Conservation (phyloP, 2,888 invertebrate genomes). For the Euzophera pinguis region DNA sequence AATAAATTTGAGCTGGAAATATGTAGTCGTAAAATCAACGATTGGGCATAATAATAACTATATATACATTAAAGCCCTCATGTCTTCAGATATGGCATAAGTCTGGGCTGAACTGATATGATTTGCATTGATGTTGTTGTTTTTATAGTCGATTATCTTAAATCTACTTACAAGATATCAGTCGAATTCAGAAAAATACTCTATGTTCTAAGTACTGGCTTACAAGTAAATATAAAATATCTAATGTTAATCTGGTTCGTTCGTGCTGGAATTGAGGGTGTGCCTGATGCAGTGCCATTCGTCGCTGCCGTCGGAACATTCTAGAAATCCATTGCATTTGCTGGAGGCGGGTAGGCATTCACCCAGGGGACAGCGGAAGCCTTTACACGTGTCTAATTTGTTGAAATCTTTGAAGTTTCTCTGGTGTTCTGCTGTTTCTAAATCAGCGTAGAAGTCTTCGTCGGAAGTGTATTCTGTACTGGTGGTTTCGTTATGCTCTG, state of each 20-base stretch:
- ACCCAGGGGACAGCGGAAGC: slow-evolving; percentile 87
- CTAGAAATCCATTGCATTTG: slow-evolving; percentile 88
- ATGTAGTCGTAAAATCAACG: slow-evolving; percentile 47
- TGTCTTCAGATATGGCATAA: slow-evolving; percentile 47
- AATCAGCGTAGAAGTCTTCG: slow-evolving; percentile 60
- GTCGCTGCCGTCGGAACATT: slow-evolving; percentile 88
- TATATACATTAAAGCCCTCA: slow-evolving; percentile 62
- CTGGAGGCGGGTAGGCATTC: slow-evolving; percentile 85
- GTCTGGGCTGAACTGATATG: slow-evolving; percentile 5
- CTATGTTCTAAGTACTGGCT: slow-evolving; percentile 61
- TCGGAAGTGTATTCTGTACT: slow-evolving; percentile 37
- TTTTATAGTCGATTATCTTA: slow-evolving; percentile 34
- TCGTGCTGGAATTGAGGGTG: slow-evolving; percentile 42
- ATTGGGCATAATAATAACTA: slow-evolving; percentile 46
- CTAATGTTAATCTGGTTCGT: slow-evolving; percentile 50
- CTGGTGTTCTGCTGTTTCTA: slow-evolving; percentile 66
- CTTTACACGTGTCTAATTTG: slow-evolving; percentile 76
- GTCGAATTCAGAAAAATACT: slow-evolving; percentile 62
- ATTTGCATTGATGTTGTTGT: background rate
- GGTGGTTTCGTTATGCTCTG: slow-evolving; percentile 36
- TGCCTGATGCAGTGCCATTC: slow-evolving; percentile 79
- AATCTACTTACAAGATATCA: slow-evolving; percentile 71
- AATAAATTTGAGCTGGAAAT: slow-evolving; percentile 51
- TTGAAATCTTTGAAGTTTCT: slow-evolving; percentile 31
- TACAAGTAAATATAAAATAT: slow-evolving; percentile 36